Base-by-base conservation (phyloP, 2,888 invertebrate genomes). In the Trachelus tabidus region DNA sequence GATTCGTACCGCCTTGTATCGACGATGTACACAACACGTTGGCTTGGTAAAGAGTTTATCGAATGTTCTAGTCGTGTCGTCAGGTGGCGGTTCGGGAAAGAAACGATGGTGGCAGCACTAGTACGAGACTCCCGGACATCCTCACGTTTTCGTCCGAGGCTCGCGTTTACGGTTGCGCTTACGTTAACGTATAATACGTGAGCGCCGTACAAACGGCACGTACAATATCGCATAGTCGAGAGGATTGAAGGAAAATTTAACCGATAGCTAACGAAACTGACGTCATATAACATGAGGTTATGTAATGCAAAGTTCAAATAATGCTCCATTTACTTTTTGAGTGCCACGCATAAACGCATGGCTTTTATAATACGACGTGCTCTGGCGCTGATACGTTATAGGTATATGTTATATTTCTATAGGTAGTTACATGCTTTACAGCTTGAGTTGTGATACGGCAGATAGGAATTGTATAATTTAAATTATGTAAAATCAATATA, bases 141-240 rank as follows among this genome's bases (percentile, higher is more conserved):
- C 73, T 77, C 81, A 79, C 80, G 81, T 81, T 73, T 79, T 68
- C 80, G 78, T 80, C 71, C 75, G 69, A 23, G 71, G 76, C 77
- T 75, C 34, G 30, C 73, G 77, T 77, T 80, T 79, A 77, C 77
- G 73, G 79, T 81, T 75, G 76, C 77, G 79, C 81, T 82, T 81
- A 78, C 79, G 78, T 79, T 81, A 81, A 82, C 78, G 81, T 79
- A 79, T 79, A 76, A 78, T 81, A 82, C 81, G 82, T 82, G 82
- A 82, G 81, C 23, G 31, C 35, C 73, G 37, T 81, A 79, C 82
- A 81, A 80, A 82, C 76, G 34, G 75, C 74, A 78, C 74, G 30
- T 37, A 77, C 75, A 79, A 79, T 79, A 77, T 79, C 71, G 75
- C 56, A 74, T 33, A 73, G 74, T 40, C 34, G 35, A 37, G 75